These are phyloP conservation scores for Cyclargus thomasi DNA, from an alignment of 1,140 invertebrate genomes.

Conservation along the genomic window DNA sequence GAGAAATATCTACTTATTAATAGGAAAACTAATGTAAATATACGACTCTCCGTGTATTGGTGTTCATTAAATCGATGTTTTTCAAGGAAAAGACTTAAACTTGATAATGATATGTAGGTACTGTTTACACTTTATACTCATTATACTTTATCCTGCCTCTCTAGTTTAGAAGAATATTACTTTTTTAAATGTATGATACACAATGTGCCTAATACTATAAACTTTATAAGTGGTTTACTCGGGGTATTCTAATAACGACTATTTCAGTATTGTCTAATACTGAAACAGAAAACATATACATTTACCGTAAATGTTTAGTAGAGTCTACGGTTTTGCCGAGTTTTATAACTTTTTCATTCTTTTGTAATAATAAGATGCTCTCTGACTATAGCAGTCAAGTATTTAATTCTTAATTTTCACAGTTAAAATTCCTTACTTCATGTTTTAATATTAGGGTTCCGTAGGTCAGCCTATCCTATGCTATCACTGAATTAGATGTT, in stretches of 20 bases:
- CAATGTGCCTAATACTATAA: constrained; percentile 4
- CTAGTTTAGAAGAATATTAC: constrained; percentile 1
- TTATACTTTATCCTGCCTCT: constrained; percentile 11
- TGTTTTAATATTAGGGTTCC: too few species aligned
- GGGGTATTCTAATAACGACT: background rate
- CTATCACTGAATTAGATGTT: too few species aligned
- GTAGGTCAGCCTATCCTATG: too few species aligned
- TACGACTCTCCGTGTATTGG: background rate
- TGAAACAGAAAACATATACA: background rate
- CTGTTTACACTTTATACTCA: constrained; percentile 13
- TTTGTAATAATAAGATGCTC: too few species aligned
- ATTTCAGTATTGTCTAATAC: background rate
- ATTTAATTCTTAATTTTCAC: too few species aligned
- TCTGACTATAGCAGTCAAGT: too few species aligned
- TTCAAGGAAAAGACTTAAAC: constrained; percentile 9
- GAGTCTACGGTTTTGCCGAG: too few species aligned
- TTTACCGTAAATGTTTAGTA: too few species aligned
- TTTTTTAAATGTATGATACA: constrained; percentile 6
- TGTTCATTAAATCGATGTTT: background rate
- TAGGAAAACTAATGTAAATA: too few species aligned
- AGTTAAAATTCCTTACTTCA: too few species aligned
- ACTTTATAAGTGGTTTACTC: constrained; percentile 2
- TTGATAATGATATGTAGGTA: constrained; percentile 6
- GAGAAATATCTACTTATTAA: background rate
- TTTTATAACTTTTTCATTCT: too few species aligned